Conservation (phyloP, 2,113 vertebrate genomes). For the Podiceps cristatus region DNA sequence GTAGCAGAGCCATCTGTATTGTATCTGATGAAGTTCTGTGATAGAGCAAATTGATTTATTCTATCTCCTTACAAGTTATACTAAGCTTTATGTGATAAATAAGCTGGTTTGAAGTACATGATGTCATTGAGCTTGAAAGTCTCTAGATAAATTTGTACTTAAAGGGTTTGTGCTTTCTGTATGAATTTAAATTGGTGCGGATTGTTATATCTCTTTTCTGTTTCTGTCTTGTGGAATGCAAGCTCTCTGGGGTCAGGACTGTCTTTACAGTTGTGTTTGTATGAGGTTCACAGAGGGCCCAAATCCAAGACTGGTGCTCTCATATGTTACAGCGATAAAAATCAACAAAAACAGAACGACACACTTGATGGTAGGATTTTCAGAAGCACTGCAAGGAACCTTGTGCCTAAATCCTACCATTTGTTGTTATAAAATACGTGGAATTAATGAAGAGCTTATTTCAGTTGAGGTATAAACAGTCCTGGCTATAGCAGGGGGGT, state of each 20-base stretch:
- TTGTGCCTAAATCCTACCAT: not conserved
- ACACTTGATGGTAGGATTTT: not conserved
- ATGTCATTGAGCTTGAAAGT: conserved; percentile 64
- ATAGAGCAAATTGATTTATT: conserved; percentile 72
- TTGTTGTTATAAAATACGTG: not conserved
- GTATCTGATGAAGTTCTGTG: conserved; percentile 67
- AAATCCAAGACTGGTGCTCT: not conserved
- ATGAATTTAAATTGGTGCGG: conserved; percentile 40
- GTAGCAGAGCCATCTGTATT: conserved; percentile 69
- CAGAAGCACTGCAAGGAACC: not conserved
- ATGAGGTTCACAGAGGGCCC: not conserved
- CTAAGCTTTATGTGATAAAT: conserved; percentile 69
- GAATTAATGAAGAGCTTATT: not conserved
- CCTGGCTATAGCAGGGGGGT: not conserved
- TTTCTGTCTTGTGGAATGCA: not conserved
- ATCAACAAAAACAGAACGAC: not conserved
- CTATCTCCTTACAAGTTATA: conserved; percentile 53
- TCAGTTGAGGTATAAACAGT: not conserved
- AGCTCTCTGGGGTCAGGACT: not conserved
- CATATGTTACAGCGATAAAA: not conserved
- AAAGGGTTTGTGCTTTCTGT: conserved; percentile 35
- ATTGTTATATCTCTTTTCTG: conserved; percentile 7
- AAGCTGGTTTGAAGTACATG: conserved; percentile 60
- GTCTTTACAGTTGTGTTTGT: not conserved
- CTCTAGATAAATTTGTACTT: conserved; percentile 59